A percentile compares a stretch with the other conserved stretches of the same genome.
phyloP scores from a whole-genome alignment of 2,797 vertebrate genomes.

The Odontamblyopus rebecca region DNA sequence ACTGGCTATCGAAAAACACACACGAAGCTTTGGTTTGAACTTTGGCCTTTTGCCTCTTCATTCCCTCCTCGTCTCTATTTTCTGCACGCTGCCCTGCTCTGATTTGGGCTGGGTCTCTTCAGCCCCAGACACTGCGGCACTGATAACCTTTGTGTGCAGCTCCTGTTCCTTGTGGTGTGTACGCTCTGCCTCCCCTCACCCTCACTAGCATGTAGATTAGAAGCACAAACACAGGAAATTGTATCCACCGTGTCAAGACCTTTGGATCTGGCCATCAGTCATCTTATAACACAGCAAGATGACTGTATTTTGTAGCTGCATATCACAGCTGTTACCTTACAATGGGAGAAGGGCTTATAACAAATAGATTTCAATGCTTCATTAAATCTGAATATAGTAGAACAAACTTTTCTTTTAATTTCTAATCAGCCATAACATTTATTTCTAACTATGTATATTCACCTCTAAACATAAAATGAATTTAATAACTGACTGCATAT shows the following conservation, averaged over 20 bases:
- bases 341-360: background rate
- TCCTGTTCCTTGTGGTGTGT: constrained; percentile 1
- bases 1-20: background rate
- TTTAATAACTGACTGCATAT: too few relatives aligned
- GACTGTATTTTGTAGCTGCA: background rate
- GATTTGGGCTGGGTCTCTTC: constrained; percentile 21
- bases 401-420: too few relatives aligned
- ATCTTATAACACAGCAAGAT: background rate
- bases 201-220: constrained; percentile 5
- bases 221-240: constrained; percentile 7
- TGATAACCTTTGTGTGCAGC: constrained; percentile 25
- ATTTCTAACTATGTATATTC: too few relatives aligned
- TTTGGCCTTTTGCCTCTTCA: constrained; percentile 26
- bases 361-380: background rate
- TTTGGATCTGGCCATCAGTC: constrained; percentile 6
- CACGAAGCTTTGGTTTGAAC: constrained; percentile 13
- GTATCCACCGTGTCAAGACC: background rate
- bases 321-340: constrained; percentile 4
- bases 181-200: background rate
- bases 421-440: too few relatives aligned
- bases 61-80: constrained; percentile 15
- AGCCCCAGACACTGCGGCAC: constrained; percentile 23
- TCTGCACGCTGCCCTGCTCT: constrained; percentile 5
- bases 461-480: too few relatives aligned
- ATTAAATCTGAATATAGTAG: background rate